These are phyloP conservation scores for Dasyornis broadbenti DNA, from an alignment of 2,113 vertebrate species.

Conservation along the genomic window DNA sequence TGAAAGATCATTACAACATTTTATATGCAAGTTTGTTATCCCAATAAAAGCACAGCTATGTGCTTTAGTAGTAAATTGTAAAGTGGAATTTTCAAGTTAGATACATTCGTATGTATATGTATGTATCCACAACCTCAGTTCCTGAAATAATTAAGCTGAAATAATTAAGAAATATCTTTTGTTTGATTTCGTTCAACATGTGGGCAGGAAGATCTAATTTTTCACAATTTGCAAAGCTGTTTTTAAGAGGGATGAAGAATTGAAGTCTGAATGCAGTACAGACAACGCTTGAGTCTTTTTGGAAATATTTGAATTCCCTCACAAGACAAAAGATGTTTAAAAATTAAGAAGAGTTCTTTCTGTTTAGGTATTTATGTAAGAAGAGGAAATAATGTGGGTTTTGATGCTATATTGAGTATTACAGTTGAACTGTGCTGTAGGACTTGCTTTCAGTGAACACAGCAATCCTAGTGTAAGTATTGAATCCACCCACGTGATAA, in stretches of 20 bases:
- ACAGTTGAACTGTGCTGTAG: neutral
- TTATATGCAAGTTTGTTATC: neutral
- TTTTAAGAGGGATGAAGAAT: slow-evolving; percentile 16
- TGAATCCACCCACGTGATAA: neutral
- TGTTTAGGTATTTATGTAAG: neutral
- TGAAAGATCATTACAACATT: neutral
- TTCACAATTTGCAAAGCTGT: slow-evolving; percentile 6
- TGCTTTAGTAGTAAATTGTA: slow-evolving; percentile 9
- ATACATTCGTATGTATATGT: neutral
- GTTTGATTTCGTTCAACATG: neutral
- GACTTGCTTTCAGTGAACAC: neutral
- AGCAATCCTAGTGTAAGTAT: neutral
- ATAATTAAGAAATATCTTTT: neutral
- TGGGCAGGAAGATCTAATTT: neutral
- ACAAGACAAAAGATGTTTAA: neutral
- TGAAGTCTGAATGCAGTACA: slow-evolving; percentile 10
- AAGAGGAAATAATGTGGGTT: neutral
- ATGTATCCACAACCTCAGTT: neutral
- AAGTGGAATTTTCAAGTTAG: slow-evolving; percentile 14
- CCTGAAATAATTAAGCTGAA: slow-evolving; percentile 3
- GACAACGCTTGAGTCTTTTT: neutral
- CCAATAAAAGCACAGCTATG: neutral
- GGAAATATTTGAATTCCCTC: neutral
- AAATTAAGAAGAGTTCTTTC: neutral
- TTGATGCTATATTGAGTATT: neutral